These are phyloP conservation scores for Vireo griseus DNA, from an alignment of 2,797 vertebrate genomes.

Conservation along the genomic window DNA sequence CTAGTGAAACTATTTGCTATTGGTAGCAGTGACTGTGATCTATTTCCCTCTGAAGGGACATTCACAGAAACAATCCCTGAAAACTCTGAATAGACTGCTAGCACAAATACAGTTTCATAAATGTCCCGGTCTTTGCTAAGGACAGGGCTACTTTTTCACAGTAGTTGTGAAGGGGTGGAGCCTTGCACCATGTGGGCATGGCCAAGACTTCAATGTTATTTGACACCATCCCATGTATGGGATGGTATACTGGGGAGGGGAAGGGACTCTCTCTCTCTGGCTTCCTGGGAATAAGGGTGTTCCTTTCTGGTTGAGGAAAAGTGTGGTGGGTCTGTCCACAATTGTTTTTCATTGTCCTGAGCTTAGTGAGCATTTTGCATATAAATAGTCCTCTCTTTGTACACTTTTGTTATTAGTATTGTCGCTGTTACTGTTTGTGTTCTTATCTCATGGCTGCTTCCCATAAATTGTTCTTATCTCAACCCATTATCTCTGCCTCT, in stretches of 20 bases:
- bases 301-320: background rate
- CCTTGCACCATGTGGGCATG: too few species aligned
- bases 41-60: background rate
- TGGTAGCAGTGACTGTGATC: background rate
- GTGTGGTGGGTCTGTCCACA: background rate
- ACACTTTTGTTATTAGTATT: background rate
- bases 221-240: background rate
- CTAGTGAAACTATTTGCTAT: background rate
- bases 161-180: background rate
- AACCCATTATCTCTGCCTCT: background rate
- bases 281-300: background rate
- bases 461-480: background rate
- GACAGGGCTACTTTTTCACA: background rate
- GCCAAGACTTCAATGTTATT: background rate
- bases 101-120: background rate
- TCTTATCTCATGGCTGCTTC: background rate
- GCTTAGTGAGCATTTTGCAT: background rate
- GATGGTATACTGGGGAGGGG: background rate
- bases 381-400: background rate
- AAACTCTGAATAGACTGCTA: background rate
- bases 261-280: background rate
- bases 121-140: background rate
- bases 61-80: background rate
- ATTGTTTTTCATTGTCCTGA: background rate
- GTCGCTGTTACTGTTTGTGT: background rate